Evolutionary conservation across 2,888 invertebrate species (phyloP), one percentile per base, ranked within the genome.

Genomic region (Drosophila trichaetosa): DNA sequence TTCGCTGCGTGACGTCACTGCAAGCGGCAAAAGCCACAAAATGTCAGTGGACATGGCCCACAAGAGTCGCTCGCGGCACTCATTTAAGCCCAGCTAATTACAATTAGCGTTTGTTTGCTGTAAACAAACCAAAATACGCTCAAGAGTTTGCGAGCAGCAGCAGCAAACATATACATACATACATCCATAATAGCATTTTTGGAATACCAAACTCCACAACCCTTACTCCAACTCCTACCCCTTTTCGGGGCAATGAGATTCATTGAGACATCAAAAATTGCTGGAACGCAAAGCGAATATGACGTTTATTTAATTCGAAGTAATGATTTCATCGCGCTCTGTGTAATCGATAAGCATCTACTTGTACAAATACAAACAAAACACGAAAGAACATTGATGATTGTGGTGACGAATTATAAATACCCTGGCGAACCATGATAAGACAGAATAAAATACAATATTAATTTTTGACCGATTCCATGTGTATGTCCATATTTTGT

Each of bases 251-350:
- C 36, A 40, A 4, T 57, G 72, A 69, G 61, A 54, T 72, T 67
- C 80, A 87, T 87, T 87, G 87, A 82, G 80, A 90, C 82, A 89
- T 87, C 87, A 87, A 70, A 59, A 70, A 51, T 67, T 65, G 42
- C 62, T 24, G 52, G 92, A 89, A 92, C 85, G 91, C 87, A 83
- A 82, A 91, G 83, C 79, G 79, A 90, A 88, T 91, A 87, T 92
- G 93, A 92, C 93, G 91, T 91, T 91, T 91, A 93, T 92, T 93
- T 92, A 92, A 92, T 92, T 92, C 87, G 82, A 85, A 91, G 90
- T 91, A 93, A 91, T 92, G 91, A 92, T 92, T 91, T 91, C 89
- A 89, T 89, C 91, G 84, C 89, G 81, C 90, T 82, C 89, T 79
- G 85, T 81, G 91, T 89, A 90, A 91, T 92, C 89, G 92, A 92